Conservation (phyloP, 1,140 invertebrate species). For the Solenopsis invicta region DNA sequence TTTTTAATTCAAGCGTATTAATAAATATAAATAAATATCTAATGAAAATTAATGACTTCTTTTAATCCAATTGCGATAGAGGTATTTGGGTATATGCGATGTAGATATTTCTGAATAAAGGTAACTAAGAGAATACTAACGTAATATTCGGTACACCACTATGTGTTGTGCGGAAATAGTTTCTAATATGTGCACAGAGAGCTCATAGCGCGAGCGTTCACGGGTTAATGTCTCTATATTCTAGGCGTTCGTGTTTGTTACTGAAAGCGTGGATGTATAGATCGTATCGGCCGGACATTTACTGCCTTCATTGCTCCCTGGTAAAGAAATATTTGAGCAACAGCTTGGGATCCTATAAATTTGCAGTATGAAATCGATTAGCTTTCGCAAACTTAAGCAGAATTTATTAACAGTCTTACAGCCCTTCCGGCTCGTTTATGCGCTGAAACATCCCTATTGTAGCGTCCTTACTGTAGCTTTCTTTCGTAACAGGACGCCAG, state of each 20-base stretch:
- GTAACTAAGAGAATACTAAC: conserved; percentile 32
- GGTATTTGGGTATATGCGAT: no score
- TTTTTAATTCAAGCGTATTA: not conserved
- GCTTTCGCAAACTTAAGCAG: conserved; percentile 29
- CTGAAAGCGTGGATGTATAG: conserved; percentile 48
- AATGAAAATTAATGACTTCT: not conserved
- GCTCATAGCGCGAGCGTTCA: conserved; percentile 33
- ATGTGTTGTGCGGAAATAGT: conserved; percentile 34
- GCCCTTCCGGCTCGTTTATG: not conserved
- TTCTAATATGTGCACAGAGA: conserved; percentile 56
- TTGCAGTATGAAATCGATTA: conserved; percentile 50
- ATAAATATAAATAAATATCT: not conserved
- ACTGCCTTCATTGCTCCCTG: conserved; percentile 17
- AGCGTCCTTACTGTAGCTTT: not conserved
- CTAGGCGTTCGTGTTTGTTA: conserved; percentile 37
- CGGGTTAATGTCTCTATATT: conserved; percentile 61
- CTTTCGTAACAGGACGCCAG: not conserved
- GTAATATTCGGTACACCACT: conserved; percentile 37
- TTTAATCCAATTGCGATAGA: not conserved
- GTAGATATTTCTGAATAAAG: not conserved
- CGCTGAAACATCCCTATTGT: conserved; percentile 1
- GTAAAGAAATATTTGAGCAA: conserved; percentile 55
- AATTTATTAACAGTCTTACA: conserved; percentile 41
- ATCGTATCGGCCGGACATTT: conserved; percentile 52
- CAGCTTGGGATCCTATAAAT: conserved; percentile 46